Evolutionary conservation across 1,140 invertebrate species (phyloP).

Genomic region (Oryctes rhinoceros): DNA sequence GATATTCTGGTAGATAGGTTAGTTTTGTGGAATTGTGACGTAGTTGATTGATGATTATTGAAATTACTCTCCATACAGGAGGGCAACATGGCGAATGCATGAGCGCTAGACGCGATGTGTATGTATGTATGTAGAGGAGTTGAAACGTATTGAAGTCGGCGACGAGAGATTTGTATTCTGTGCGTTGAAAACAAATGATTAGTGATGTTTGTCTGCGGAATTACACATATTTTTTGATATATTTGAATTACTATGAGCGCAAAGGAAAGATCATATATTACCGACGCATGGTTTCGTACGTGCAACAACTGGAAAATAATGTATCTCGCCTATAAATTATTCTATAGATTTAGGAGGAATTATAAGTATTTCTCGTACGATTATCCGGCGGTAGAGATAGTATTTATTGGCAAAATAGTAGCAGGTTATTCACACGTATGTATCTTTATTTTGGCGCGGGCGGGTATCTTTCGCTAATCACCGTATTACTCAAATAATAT

Average conservation of each 20-base stretch:
- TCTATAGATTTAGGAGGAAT: no score
- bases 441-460: no score
- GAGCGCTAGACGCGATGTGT: not conserved
- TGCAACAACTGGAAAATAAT: not conserved
- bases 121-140: not conserved
- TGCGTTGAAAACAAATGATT: not conserved
- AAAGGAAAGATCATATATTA: not conserved
- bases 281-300: not conserved
- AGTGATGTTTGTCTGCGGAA: not conserved
- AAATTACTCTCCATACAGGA: conserved; percentile 28
- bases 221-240: not conserved
- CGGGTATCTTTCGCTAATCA: no score
- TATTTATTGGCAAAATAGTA: no score
- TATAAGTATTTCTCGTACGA: no score
- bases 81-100: conserved; percentile 48
- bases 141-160: not conserved
- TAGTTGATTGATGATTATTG: conserved; percentile 43
- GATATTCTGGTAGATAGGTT: conserved; percentile 34
- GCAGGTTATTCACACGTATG: no score
- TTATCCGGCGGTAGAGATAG: no score
- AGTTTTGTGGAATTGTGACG: conserved; percentile 40
- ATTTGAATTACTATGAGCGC: not conserved
- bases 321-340: no score
- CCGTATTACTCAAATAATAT: no score
- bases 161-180: conserved; percentile 8